phyloP scores from a whole-genome alignment of 2,888 invertebrate genomes.

The Caenorhabditis sp. region DNA sequence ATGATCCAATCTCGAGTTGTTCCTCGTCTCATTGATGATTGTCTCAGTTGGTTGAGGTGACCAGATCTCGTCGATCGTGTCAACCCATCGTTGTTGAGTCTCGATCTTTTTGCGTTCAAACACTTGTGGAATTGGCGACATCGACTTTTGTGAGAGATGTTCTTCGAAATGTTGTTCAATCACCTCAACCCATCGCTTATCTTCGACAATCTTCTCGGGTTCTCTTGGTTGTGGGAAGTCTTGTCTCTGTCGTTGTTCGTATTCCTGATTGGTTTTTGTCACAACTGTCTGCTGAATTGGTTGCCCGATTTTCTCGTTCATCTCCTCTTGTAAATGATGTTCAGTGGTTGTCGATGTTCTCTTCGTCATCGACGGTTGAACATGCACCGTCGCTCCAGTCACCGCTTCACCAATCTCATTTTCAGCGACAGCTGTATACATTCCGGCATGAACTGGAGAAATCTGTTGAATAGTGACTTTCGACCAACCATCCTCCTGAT shows the following conservation, averaged over 20 bases:
- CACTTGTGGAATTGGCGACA: constrained; percentile 44
- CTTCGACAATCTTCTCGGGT: constrained; percentile 29
- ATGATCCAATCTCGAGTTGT: constrained; percentile 31
- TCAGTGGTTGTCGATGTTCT: constrained; percentile 9
- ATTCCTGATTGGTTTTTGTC: constrained; percentile 24
- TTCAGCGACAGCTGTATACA: constrained; percentile 83
- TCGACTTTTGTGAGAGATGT: constrained; percentile 44
- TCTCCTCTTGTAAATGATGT: constrained; percentile 40
- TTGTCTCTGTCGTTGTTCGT: constrained; percentile 18
- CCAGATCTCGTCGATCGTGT: constrained; percentile 44
- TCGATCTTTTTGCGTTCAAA: constrained; percentile 33
- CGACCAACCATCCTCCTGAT: constrained; percentile 67
- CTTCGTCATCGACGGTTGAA: constrained; percentile 65
- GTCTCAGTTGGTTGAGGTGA: constrained; percentile 26
- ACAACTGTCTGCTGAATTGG: constrained; percentile 30
- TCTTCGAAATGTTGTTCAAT: constrained; percentile 46
- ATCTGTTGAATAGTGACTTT: constrained; percentile 53
- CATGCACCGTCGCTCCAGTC: constrained; percentile 81
- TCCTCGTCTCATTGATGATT: constrained; percentile 31
- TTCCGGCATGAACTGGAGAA: constrained; percentile 71
- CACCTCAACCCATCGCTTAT: constrained; percentile 50
- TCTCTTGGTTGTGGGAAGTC: constrained; percentile 35
- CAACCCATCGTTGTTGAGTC: constrained; percentile 50
- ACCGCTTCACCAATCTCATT: constrained; percentile 91
- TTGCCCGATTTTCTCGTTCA: constrained; percentile 29